A percentile compares a stretch with the other conserved stretches of the same genome.
Conservation (phyloP, 1,140 invertebrate genomes). For the Brachionus plicatilis region DNA sequence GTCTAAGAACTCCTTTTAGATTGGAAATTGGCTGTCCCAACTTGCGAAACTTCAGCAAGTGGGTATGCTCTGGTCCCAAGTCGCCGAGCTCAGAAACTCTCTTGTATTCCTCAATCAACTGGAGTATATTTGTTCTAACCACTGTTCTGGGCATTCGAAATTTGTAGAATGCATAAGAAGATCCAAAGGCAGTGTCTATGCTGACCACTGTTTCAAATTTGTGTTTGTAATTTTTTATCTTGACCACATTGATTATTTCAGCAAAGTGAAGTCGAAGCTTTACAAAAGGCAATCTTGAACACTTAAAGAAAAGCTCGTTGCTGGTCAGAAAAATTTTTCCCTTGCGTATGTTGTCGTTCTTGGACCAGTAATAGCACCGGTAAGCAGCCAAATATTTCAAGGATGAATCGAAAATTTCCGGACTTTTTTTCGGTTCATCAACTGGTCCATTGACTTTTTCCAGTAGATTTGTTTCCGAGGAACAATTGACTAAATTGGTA, state of each 20-base stretch:
- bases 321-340: slow-evolving; percentile 1
- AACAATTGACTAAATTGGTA: not conserved
- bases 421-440: no score
- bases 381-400: not conserved
- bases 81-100: not conserved
- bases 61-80: not conserved
- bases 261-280: not conserved
- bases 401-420: no score
- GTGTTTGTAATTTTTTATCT: slow-evolving; percentile 17
- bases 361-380: slow-evolving; percentile 3
- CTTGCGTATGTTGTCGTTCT: not conserved
- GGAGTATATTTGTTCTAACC: not conserved
- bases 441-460: not conserved
- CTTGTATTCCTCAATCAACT: not conserved
- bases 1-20: not conserved
- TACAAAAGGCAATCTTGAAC: not conserved
- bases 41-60: not conserved
- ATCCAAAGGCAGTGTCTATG: not conserved
- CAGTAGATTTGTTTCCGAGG: not conserved
- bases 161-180: slow-evolving; percentile 9
- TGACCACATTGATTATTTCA: not conserved
- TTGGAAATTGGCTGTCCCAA: not conserved
- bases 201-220: not conserved
- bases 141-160: not conserved
- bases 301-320: not conserved